A percentile compares a stretch with the other conserved stretches of the same genome.
Conservation (phyloP, 2,888 invertebrate species). For the Sclerodermus sp. region DNA sequence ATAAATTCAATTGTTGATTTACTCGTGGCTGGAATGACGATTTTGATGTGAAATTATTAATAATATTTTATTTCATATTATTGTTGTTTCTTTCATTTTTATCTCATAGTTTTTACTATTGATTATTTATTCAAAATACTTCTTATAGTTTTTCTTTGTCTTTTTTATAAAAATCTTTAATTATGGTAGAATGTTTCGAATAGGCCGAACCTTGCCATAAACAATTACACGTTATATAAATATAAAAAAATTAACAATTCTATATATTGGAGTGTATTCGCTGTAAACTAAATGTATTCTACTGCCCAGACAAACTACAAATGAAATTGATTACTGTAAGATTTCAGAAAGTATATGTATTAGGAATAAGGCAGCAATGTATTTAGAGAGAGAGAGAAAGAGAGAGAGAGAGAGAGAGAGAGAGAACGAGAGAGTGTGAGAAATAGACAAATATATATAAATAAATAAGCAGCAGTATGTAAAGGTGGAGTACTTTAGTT, state of each 20-base stretch:
- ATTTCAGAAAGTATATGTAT: constrained; percentile 23
- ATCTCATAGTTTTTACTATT: no score
- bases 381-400: constrained; percentile 6
- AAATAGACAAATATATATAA: constrained; percentile 3
- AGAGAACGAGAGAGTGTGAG: constrained; percentile 1
- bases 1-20: no score
- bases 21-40: no score
- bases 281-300: constrained; percentile 30
- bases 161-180: no score
- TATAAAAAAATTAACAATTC: constrained; percentile 16
- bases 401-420: constrained; percentile 5
- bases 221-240: constrained; percentile 21
- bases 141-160: neutral
- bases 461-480: constrained; percentile 13
- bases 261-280: constrained; percentile 14
- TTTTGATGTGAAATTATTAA: no score
- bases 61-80: no score
- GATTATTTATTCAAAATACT: neutral
- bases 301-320: constrained; percentile 19
- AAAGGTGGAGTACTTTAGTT: constrained; percentile 24
- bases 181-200: constrained; percentile 15
- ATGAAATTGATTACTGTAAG: constrained; percentile 14
- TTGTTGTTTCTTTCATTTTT: no score
- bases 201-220: constrained; percentile 41
- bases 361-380: constrained; percentile 17